Evolutionary conservation across 2,113 vertebrate genomes (phyloP).

Genomic region (Numenius arquata): DNA sequence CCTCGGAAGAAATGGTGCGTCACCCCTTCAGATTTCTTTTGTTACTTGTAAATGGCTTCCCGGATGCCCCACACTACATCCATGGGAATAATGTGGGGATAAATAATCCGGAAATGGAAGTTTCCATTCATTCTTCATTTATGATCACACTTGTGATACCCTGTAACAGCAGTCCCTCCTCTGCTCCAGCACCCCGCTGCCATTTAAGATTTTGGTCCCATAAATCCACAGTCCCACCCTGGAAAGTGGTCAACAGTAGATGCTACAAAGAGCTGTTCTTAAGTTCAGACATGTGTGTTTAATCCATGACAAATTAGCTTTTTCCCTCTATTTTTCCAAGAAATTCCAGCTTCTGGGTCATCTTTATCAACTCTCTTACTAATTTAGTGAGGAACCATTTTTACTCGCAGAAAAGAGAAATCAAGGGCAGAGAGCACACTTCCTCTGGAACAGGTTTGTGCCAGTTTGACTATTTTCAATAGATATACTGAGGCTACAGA

Average conservation of each 20-base stretch:
- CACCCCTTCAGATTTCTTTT: background rate
- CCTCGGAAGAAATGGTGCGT: constrained; percentile 75
- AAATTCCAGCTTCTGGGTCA: constrained; percentile 27
- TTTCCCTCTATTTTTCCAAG: constrained; percentile 10
- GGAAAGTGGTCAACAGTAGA: background rate
- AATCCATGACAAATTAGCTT: background rate
- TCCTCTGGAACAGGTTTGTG: constrained; percentile 29
- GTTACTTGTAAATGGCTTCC: background rate
- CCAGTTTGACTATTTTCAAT: background rate
- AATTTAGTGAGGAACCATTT: constrained; percentile 24
- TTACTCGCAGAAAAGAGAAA: background rate
- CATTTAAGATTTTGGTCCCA: background rate
- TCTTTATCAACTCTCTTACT: constrained; percentile 16
- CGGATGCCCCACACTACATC: accelerated
- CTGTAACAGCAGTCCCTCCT: background rate
- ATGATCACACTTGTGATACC: background rate
- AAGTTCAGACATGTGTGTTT: background rate
- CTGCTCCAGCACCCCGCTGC: background rate
- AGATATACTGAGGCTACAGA: background rate
- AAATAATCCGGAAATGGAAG: background rate
- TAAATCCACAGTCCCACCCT: background rate
- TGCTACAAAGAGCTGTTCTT: background rate
- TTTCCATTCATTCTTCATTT: background rate
- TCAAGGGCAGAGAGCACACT: background rate
- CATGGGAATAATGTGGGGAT: background rate